Evolutionary conservation across 92 coral and sea anemone species (phyloP).

Genomic region (Zoanthus gigantus): DNA sequence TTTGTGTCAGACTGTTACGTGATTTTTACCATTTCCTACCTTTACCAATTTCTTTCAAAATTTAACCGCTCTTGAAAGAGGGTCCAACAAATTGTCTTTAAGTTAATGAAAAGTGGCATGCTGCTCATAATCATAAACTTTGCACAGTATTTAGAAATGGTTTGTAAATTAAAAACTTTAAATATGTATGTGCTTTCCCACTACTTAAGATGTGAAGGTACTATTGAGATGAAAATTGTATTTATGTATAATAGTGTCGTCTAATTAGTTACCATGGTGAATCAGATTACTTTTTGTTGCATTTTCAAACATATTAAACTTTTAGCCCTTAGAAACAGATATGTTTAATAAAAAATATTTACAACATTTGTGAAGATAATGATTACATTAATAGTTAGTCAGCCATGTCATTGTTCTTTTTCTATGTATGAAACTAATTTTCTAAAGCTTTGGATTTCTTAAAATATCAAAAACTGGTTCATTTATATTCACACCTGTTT

Average conservation of each 20-base stretch:
- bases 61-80: neutral
- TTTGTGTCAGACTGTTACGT: neutral
- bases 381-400: too few relatives aligned
- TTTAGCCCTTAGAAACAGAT: neutral
- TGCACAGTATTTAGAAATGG: neutral
- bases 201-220: neutral
- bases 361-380: too few relatives aligned
- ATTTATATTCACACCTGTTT: too few relatives aligned
- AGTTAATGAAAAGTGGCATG: neutral
- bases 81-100: neutral
- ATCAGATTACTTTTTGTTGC: neutral
- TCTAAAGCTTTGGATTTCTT: too few relatives aligned
- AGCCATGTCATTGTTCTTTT: too few relatives aligned
- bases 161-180: neutral
- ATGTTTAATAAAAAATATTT: neutral
- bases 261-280: neutral
- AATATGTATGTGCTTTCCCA: neutral
- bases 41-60: neutral
- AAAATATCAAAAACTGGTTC: too few relatives aligned
- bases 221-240: neutral
- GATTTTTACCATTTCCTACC: neutral
- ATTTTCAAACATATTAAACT: neutral
- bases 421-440: neutral
- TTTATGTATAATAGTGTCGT: neutral
- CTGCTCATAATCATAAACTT: neutral